phyloP scores from a whole-genome alignment of 1,140 invertebrate species.

The Chrysomallon squamiferum region DNA sequence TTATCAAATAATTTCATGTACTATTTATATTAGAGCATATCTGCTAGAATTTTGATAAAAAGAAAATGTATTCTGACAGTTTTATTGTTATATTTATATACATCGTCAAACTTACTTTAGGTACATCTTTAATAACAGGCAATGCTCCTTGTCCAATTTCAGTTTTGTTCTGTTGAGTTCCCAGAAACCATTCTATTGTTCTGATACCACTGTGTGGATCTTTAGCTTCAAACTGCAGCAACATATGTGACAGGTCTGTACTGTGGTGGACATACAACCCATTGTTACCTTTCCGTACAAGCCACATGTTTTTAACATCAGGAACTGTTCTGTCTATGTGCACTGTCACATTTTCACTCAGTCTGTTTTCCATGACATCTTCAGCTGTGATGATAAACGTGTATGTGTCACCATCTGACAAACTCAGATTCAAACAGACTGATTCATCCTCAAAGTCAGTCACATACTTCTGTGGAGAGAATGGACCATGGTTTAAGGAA shows the following conservation, averaged over 20 bases:
- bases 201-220: conserved; percentile 33
- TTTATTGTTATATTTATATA: too few species aligned
- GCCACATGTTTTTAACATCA: conserved; percentile 22
- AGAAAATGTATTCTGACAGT: too few species aligned
- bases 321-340: conserved; percentile 29
- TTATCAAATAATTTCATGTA: too few species aligned
- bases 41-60: too few species aligned
- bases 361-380: conserved; percentile 26
- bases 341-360: conserved; percentile 20
- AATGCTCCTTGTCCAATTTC: conserved; percentile 20
- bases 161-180: conserved; percentile 7
- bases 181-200: conserved; percentile 25
- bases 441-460: conserved; percentile 12
- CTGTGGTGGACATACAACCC: conserved; percentile 31
- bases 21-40: too few species aligned
- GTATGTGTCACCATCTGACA: conserved; percentile 32
- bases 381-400: conserved; percentile 17
- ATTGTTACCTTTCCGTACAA: conserved; percentile 17
- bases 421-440: conserved; percentile 7
- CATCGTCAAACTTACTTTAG: not conserved
- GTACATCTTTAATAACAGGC: conserved; percentile 6
- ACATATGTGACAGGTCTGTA: conserved; percentile 34
- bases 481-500: not conserved
- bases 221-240: conserved; percentile 18
- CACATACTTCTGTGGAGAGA: not conserved